Conservation (phyloP, 2,113 vertebrate species). For the Scopus umbretta region DNA sequence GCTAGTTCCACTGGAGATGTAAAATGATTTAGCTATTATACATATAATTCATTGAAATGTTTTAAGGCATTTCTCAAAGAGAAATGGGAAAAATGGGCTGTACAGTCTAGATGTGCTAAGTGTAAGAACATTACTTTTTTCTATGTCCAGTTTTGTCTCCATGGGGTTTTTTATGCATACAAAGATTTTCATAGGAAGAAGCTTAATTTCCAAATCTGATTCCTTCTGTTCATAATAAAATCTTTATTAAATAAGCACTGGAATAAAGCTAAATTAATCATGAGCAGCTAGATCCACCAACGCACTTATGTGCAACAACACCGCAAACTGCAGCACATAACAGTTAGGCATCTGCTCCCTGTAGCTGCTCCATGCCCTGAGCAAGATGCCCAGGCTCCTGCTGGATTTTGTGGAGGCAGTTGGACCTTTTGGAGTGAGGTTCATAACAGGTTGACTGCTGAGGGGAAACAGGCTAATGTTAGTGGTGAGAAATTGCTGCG, state of each 20-base stretch:
- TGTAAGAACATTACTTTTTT: not conserved
- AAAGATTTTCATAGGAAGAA: not conserved
- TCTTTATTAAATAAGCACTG: conserved; percentile 5
- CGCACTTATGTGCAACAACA: not conserved
- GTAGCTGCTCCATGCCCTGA: not conserved
- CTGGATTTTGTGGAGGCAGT: not conserved
- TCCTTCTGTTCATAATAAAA: conserved; percentile 14
- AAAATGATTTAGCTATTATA: not conserved
- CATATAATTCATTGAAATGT: not conserved
- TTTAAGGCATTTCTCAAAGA: not conserved
- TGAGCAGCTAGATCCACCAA: not conserved
- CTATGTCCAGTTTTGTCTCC: not conserved
- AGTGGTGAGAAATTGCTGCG: not conserved
- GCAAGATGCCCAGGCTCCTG: not conserved
- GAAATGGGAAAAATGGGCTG: not conserved
- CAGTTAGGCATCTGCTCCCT: conserved; percentile 5
- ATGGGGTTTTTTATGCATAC: not conserved
- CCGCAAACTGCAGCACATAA: not conserved
- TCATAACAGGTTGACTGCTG: not conserved
- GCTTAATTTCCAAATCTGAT: not conserved
- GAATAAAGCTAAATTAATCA: conserved; percentile 39
- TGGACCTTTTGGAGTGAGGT: not conserved
- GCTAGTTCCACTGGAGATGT: not conserved
- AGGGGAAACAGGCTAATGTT: not conserved
- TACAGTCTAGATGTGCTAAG: not conserved